These are phyloP conservation scores for Cydia strobilella DNA, from an alignment of 1,140 invertebrate genomes.

Conservation along the genomic window DNA sequence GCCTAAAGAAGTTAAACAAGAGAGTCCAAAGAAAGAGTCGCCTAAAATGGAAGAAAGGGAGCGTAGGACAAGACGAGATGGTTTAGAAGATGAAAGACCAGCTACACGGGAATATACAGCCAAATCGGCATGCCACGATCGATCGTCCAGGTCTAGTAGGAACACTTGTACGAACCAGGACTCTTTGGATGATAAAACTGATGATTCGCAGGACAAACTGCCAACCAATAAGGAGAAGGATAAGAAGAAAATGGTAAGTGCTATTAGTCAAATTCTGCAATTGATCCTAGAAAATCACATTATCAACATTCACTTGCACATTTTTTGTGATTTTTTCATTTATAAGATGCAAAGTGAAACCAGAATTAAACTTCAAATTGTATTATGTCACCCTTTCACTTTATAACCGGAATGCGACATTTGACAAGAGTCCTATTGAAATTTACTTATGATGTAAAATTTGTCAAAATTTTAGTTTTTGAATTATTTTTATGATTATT, in stretches of 20 bases:
- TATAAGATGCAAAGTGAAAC: too few species aligned
- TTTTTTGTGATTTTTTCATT: too few species aligned
- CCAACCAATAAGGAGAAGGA: constrained; percentile 75
- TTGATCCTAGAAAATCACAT: too few species aligned
- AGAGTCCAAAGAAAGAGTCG: constrained; percentile 35
- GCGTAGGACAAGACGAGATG: constrained; percentile 29
- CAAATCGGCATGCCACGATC: constrained; percentile 70
- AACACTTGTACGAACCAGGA: constrained; percentile 67
- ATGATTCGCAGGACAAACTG: constrained; percentile 82
- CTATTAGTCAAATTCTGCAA: too few species aligned
- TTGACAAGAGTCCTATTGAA: too few species aligned
- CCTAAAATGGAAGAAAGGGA: constrained; percentile 50
- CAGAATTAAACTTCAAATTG: too few species aligned
- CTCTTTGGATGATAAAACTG: constrained; percentile 66
- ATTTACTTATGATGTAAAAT: too few species aligned
- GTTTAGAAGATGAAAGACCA: constrained; percentile 48
- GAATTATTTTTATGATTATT: too few species aligned
- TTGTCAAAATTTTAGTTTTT: too few species aligned
- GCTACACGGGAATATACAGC: constrained; percentile 60
- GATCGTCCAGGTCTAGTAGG: constrained; percentile 69
- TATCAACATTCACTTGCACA: too few species aligned
- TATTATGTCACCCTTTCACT: too few species aligned
- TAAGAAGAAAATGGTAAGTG: constrained; percentile 80
- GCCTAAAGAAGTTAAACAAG: constrained; percentile 46
- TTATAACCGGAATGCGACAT: too few species aligned